These are phyloP conservation scores for Hydrolagus colliei DNA, from an alignment of 2,797 vertebrate genomes.

Conservation along the genomic window DNA sequence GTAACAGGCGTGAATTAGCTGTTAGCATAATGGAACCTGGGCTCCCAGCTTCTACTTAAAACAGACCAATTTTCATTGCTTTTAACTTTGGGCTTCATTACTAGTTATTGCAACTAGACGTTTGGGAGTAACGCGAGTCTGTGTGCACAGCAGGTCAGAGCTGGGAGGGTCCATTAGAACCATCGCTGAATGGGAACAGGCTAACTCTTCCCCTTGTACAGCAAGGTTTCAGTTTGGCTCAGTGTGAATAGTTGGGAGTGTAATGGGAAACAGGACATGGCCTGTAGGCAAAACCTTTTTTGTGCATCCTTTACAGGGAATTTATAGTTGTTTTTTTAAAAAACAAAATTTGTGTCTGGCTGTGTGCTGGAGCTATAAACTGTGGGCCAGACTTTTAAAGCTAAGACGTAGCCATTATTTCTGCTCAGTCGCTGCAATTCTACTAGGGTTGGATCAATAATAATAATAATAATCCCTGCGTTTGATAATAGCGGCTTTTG, in stretches of 20 bases:
- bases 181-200: not conserved
- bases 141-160: not conserved
- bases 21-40: not conserved
- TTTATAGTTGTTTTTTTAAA: not conserved
- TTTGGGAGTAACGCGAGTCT: not conserved
- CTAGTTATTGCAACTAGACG: not conserved
- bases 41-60: not conserved
- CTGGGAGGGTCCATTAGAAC: not conserved
- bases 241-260: slow-evolving; percentile 7
- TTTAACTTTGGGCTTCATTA: not conserved
- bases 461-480: not conserved
- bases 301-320: slow-evolving; percentile 3
- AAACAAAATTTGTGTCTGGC: not conserved
- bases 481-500: not conserved
- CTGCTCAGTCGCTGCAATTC: not conserved
- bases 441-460: not conserved
- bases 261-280: slow-evolving; percentile 15
- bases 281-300: slow-evolving; percentile 3
- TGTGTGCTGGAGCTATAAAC: slow-evolving; percentile 15
- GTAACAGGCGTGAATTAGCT: not conserved
- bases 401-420: not conserved
- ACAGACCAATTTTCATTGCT: not conserved
- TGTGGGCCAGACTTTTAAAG: slow-evolving; percentile 12
- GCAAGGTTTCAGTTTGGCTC: slow-evolving; percentile 14
- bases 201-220: not conserved